Base-by-base conservation (phyloP, 2,797 vertebrate species). In the Tragelaphus oryx region DNA sequence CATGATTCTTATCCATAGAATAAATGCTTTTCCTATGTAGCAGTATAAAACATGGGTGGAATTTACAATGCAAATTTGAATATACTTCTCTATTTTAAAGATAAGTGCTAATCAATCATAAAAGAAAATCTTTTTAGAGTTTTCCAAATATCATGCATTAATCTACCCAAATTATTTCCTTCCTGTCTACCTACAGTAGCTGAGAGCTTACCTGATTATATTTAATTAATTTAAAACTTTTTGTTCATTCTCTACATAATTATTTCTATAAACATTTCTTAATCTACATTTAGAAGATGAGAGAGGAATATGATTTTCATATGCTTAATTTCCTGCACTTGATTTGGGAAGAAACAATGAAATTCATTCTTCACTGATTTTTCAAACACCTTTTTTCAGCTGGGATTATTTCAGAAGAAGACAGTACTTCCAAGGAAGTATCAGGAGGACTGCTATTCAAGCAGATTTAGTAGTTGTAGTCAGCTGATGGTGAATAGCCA, bases 171-270 rank as follows among this genome's bases (percentile, higher is more conserved):
- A 94, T 97, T 96, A 93, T 89, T 52, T 91, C 50, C 65, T 97
- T 97, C 94, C 95, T 97, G 87, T 94, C 91, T 97, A 80, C 87
- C 87, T 86, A 91, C 4, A 3, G 44, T 87, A 96, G 87, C 79
- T 91, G 87, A 97, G 54, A 95, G 30, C n/a, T 76, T 80, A 89
- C 60, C 80, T 98, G 97, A 98, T 97, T 96, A 96, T 95, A 96
- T 94, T 96, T 92, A 97, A 97, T 97, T 97, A 97, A 97, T 97
- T 95, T 87, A 91, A 93, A 97, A 90, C 65, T 95, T 79, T 93
- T 96, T 96, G 91, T 96, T 97, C 96, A 94, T 95, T 95, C 74
- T 95, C 65, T 86, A 87, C 84, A 52, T 97, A 97, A 97, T 97
- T 96, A 97, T 95, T 96, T 96, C 87, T 87, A 92, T 89, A 97